These are phyloP conservation scores for Lissocephala sabroskyi DNA, from an alignment of 2,888 invertebrate genomes.

Conservation along the genomic window DNA sequence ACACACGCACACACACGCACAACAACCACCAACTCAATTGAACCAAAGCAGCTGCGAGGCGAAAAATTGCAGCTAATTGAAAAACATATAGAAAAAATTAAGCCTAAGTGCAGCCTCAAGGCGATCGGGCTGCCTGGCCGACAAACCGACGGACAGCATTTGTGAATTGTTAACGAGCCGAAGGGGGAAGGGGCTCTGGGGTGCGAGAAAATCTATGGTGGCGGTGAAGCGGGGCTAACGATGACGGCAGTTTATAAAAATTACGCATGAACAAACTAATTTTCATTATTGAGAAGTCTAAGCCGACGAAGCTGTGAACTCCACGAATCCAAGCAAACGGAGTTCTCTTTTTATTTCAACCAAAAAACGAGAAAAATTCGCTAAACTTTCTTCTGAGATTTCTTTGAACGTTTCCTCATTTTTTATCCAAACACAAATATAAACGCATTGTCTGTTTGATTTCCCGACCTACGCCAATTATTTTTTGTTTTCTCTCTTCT, in stretches of 20 bases:
- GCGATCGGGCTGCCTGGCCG: constrained; percentile 49
- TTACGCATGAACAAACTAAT: constrained; percentile 51
- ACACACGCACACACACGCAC: too few relatives aligned
- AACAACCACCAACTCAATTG: constrained; percentile 19
- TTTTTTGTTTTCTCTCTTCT: not conserved
- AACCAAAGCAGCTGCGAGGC: not conserved
- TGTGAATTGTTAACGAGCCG: constrained; percentile 45
- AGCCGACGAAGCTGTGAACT: not conserved
- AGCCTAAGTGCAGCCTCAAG: constrained; percentile 63
- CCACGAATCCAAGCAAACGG: too few relatives aligned
- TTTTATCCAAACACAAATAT: not conserved
- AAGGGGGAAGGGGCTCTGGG: not conserved
- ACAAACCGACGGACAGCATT: too few relatives aligned
- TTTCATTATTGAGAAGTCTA: constrained; percentile 37
- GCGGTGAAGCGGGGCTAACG: constrained; percentile 16
- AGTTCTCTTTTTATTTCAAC: too few relatives aligned
- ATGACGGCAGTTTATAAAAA: constrained; percentile 61
- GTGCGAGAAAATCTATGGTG: not conserved
- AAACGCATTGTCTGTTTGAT: too few relatives aligned
- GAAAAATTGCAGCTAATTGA: constrained; percentile 52
- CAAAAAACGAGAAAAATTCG: not conserved
- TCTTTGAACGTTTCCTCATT: not conserved
- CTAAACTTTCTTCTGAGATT: not conserved
- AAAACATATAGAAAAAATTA: constrained; percentile 40
- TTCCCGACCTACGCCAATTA: not conserved